Evolutionary conservation across 1,140 invertebrate species (phyloP).

Genomic region (Polypedilum pembai): DNA sequence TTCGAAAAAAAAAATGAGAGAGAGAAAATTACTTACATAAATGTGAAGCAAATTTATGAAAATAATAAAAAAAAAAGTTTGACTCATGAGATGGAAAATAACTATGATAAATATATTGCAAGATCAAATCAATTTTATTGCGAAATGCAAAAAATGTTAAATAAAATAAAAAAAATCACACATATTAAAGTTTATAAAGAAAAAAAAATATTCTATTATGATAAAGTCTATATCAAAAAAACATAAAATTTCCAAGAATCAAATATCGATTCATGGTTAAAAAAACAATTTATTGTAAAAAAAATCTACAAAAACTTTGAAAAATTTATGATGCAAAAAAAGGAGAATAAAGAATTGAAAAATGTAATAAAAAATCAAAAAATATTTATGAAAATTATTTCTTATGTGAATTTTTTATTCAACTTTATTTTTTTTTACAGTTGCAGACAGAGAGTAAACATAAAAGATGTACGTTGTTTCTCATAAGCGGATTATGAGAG

Average conservation of each 20-base stretch:
- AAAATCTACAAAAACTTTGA: conserved; percentile 26
- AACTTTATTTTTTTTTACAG: neutral
- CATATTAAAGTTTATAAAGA: conserved; percentile 25
- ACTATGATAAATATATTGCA: conserved; percentile 19
- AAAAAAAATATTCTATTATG: neutral
- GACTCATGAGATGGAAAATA: neutral
- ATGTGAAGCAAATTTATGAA: conserved; percentile 25
- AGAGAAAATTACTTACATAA: conserved; percentile 20
- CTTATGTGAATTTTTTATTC: neutral
- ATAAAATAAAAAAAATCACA: conserved; percentile 8
- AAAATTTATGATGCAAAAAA: conserved; percentile 26
- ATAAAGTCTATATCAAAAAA: conserved; percentile 23
- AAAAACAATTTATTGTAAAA: conserved; percentile 14
- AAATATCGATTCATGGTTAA: neutral
- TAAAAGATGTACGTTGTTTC: neutral
- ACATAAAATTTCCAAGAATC: too few species aligned
- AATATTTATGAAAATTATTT: conserved; percentile 21
- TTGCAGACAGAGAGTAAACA: neutral
- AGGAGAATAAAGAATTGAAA: neutral
- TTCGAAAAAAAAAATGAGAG: conserved; percentile 9
- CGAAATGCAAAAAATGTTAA: neutral
- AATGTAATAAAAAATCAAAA: conserved; percentile 28
- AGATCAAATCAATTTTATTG: conserved; percentile 27
- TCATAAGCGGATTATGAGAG: neutral
- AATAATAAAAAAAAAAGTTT: neutral